Base-by-base conservation (phyloP, 2,113 vertebrate species). In the Felis catus region DNA sequence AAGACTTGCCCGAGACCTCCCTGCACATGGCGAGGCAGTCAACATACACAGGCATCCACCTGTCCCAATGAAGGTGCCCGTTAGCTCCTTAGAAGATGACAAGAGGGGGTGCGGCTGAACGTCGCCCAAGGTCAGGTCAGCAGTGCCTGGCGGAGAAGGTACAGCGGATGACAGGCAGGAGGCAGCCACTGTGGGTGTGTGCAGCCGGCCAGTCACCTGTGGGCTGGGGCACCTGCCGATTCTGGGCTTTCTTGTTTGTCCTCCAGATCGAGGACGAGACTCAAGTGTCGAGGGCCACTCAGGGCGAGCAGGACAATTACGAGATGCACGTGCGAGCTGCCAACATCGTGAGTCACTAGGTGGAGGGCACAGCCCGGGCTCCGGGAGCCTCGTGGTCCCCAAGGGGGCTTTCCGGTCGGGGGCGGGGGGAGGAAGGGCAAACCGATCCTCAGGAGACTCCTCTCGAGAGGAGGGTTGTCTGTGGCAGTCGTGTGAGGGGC, bases 321-420 rank as follows among this genome's bases (percentile, higher is more conserved):
- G 99, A 99, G 98, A 99, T 99, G 99, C 99, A 99, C 0, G 99
- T 99, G 74, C 99, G 99, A 98, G 99, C 99, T 5, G 99, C 99
- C 83, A 99, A 99, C 98, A 99, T 99, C 18, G 99, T 99, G 97
- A 99, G 99, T 99, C 74, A 1, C 25, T 4, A 1, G 91, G 51
- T 0, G 5, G 71, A 16, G 55, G 78, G 73, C 4, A 12, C 2
- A 0, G 61, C 8, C 9, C 1, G 16, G 58, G 81, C 12, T 11
- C 31, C 4, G 5, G 83, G 21, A 6, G 21, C n/a, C 27, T 29
- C 14, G 1, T 15, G 74, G 88, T 70, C n/a, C 71, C 65, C 3
- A 0, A 25, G 14, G 39, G 25, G 73, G 27, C 16, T 33, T n/a
- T 73, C 39, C 12, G 70, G 51, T 39, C 12, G 51, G 63, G 33